These are phyloP conservation scores for Sylvia borin DNA, from an alignment of 2,797 vertebrate species.

Conservation along the genomic window DNA sequence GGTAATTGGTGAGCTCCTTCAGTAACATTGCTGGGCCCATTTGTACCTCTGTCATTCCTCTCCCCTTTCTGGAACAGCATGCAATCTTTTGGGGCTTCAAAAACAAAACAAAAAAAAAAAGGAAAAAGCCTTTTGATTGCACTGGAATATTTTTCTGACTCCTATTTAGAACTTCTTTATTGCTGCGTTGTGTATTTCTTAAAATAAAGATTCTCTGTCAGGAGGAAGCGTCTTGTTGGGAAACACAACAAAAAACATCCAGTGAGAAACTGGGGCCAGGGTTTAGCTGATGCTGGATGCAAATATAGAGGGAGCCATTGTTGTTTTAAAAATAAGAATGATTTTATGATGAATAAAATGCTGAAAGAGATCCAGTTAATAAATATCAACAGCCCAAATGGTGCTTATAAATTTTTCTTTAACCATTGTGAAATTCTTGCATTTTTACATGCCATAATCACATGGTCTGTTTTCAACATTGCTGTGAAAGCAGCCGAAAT, in stretches of 20 bases:
- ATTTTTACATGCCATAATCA: slow-evolving; percentile 18
- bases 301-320: slow-evolving; percentile 13
- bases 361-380: slow-evolving; percentile 42
- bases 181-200: slow-evolving; percentile 45
- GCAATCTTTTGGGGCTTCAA: background rate
- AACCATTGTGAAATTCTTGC: background rate
- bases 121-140: slow-evolving; percentile 35
- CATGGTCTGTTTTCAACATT: background rate
- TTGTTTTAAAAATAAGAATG: slow-evolving; percentile 22
- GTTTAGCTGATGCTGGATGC: slow-evolving; percentile 2
- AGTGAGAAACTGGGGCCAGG: background rate
- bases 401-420: background rate
- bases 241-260: slow-evolving; percentile 26
- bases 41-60: background rate
- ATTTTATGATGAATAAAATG: slow-evolving; percentile 13
- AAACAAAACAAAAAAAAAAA: no score
- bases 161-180: slow-evolving; percentile 42
- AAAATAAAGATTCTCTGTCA: slow-evolving; percentile 49
- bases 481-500: background rate
- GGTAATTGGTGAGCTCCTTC: background rate
- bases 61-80: background rate
- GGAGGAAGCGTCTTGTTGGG: slow-evolving; percentile 24
- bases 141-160: background rate
- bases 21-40: background rate
- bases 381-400: slow-evolving; percentile 7